phyloP scores from a whole-genome alignment of 1,140 invertebrate genomes.

The Sipha flava region DNA sequence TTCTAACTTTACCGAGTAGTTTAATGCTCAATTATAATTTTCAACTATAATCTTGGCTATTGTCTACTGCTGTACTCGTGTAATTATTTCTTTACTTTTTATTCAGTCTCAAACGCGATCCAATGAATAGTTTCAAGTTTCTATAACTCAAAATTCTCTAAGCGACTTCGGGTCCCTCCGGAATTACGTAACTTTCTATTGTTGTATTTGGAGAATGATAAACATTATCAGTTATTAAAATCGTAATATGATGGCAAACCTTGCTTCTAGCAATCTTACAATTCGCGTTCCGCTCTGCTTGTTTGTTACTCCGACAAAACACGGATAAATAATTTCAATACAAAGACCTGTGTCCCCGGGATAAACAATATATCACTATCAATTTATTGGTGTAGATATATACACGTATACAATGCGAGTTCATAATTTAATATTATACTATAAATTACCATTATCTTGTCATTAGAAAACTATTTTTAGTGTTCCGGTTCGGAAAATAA shows the following conservation, averaged over 20 bases:
- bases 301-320: neutral
- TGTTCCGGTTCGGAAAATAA: neutral
- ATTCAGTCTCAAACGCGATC: too few species aligned
- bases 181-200: neutral
- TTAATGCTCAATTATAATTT: neutral
- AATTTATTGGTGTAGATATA: neutral
- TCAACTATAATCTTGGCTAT: neutral
- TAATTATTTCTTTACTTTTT: neutral
- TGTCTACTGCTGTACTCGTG: neutral
- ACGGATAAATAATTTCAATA: neutral
- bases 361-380: neutral
- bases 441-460: neutral
- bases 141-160: neutral
- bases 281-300: neutral
- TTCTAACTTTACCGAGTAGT: neutral
- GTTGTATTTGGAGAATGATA: neutral
- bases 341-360: neutral
- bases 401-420: neutral
- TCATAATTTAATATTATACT: neutral
- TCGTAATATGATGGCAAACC: neutral
- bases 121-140: neutral
- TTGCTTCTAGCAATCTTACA: neutral
- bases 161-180: too few species aligned
- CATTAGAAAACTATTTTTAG: neutral
- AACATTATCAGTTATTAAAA: constrained; percentile 25